Conservation (phyloP, 2,113 vertebrate species). For the Takifugu flavidus region DNA sequence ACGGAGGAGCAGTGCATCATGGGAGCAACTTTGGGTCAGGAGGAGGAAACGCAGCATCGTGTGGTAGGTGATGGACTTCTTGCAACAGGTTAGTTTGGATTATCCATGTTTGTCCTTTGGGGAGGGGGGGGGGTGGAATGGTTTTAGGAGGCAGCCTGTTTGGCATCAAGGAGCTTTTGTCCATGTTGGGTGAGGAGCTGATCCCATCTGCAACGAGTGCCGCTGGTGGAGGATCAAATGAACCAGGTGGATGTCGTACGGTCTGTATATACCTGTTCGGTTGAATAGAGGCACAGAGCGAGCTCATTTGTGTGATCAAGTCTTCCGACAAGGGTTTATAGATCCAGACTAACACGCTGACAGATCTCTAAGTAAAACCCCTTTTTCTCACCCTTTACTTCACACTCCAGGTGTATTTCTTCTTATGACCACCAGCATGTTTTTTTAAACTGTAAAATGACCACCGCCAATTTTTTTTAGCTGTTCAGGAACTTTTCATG, state of each 20-base stretch:
- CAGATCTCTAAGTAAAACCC: conserved; percentile 18
- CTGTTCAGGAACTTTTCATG: too few relatives aligned
- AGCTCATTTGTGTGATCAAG: conserved; percentile 35
- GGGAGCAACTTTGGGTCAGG: neutral
- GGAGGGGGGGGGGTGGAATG: too few relatives aligned
- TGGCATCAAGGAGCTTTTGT: neutral
- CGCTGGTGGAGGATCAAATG: neutral
- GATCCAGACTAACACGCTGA: conserved; percentile 26
- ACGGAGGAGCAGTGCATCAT: neutral
- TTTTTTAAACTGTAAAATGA: neutral
- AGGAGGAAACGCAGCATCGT: conserved; percentile 18
- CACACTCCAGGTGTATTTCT: neutral
- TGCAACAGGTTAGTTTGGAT: conserved; percentile 46
- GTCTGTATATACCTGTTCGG: conserved; percentile 9
- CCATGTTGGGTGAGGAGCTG: neutral
- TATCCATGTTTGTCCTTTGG: neutral
- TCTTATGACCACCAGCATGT: neutral
- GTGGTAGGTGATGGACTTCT: conserved; percentile 13
- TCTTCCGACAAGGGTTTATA: conserved; percentile 22
- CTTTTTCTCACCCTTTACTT: conserved; percentile 12
- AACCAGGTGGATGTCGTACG: neutral
- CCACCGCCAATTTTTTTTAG: too few relatives aligned
- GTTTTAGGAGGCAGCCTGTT: too few relatives aligned
- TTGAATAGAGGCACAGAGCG: conserved; percentile 1
- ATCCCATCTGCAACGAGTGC: neutral